Conservation (phyloP, 2,113 vertebrate genomes). For the Myiopsitta monachus region DNA sequence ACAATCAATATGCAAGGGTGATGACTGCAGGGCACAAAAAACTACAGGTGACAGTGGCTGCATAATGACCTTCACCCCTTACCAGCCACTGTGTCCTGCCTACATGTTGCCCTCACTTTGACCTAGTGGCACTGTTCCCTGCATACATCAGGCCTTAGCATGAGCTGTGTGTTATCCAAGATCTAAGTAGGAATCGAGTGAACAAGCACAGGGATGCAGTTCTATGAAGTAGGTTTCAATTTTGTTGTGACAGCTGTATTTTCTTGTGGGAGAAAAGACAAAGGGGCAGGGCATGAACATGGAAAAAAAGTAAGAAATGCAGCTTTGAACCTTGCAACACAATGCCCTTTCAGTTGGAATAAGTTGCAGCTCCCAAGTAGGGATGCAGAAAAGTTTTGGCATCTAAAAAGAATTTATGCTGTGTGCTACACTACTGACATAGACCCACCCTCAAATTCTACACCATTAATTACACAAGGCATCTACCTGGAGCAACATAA, state of each 20-base stretch:
- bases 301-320: background rate
- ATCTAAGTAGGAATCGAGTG: background rate
- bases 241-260: background rate
- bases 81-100: background rate
- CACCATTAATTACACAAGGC: background rate
- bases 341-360: background rate
- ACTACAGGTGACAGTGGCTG: background rate
- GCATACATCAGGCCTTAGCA: background rate
- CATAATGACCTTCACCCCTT: background rate
- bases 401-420: background rate
- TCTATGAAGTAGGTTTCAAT: background rate
- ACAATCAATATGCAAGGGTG: background rate
- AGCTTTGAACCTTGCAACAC: background rate
- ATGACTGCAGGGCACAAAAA: background rate
- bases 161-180: background rate
- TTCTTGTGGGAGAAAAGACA: background rate
- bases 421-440: background rate
- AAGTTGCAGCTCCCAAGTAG: background rate
- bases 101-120: fast-evolving
- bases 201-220: background rate
- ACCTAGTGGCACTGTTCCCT: background rate
- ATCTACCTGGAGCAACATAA: background rate
- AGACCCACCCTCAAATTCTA: background rate
- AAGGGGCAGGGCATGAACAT: background rate
- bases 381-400: background rate